Conservation (phyloP, 2,113 vertebrate species). For the Myotis davidii region DNA sequence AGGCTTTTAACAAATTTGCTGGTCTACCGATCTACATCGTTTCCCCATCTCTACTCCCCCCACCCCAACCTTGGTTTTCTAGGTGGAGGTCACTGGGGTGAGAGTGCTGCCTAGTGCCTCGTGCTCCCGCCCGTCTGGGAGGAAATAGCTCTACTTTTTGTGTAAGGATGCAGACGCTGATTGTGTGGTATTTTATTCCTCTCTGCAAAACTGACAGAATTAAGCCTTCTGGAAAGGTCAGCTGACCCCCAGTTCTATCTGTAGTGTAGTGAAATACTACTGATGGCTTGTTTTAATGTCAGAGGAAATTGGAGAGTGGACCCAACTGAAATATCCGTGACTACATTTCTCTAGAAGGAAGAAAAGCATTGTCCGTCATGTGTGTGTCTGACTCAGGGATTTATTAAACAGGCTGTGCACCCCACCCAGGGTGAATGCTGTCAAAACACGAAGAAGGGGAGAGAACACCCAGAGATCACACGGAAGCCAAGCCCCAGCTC, state of each 20-base stretch:
- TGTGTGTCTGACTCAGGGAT: slow-evolving; percentile 71
- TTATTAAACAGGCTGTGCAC: slow-evolving; percentile 39
- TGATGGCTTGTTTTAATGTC: slow-evolving; percentile 73
- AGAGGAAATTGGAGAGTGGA: slow-evolving; percentile 65
- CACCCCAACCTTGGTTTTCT: slow-evolving; percentile 1
- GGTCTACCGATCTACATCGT: slow-evolving; percentile 70
- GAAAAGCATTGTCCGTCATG: slow-evolving; percentile 71
- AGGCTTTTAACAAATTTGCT: slow-evolving; percentile 75
- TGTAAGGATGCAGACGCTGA: slow-evolving; percentile 46
- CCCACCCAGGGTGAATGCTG: slow-evolving; percentile 50
- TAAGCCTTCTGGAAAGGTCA: slow-evolving; percentile 80
- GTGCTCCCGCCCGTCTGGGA: neutral
- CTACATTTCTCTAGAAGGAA: slow-evolving; percentile 75
- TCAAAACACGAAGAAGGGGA: slow-evolving; percentile 2
- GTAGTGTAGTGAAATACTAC: slow-evolving; percentile 56
- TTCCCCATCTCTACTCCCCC: slow-evolving; percentile 47
- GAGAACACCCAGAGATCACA: neutral
- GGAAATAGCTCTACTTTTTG: slow-evolving; percentile 65
- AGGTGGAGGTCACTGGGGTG: slow-evolving; percentile 41
- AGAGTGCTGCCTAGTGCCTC: neutral
- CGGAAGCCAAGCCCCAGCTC: neutral
- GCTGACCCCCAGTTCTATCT: slow-evolving; percentile 49
- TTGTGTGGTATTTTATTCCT: slow-evolving; percentile 70
- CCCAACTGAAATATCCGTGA: slow-evolving; percentile 72
- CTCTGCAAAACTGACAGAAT: slow-evolving; percentile 73